Evolutionary conservation across 2,797 vertebrate genomes (phyloP).

Genomic region (Pogoniulus pusillus): DNA sequence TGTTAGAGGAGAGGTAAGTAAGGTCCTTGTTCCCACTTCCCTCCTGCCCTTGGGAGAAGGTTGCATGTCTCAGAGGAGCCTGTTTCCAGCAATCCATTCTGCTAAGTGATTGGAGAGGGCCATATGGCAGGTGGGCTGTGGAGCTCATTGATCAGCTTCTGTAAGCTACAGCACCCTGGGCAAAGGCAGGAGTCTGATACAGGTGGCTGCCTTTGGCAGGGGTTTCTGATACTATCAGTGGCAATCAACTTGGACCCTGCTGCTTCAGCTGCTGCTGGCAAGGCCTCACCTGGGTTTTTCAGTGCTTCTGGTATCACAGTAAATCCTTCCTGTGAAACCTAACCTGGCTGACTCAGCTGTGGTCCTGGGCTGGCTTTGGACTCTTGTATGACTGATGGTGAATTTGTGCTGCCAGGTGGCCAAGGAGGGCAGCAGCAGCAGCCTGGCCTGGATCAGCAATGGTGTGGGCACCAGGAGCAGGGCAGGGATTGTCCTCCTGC

Average conservation of each 20-base stretch:
- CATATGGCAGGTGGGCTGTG: conserved; percentile 50
- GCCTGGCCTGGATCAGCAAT: no score
- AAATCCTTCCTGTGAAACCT: conserved; percentile 24
- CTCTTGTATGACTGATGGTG: background rate
- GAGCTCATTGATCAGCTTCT: conserved; percentile 26
- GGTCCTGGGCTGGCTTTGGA: conserved; percentile 8
- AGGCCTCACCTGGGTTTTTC: background rate
- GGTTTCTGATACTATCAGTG: background rate
- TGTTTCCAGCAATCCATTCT: background rate
- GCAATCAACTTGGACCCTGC: conserved; percentile 5
- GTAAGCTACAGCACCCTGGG: background rate
- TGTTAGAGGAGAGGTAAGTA: background rate
- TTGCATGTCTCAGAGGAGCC: background rate
- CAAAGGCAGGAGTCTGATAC: background rate
- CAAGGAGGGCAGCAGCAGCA: no score
- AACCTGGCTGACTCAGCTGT: conserved; percentile 14
- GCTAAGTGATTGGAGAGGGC: conserved; percentile 21
- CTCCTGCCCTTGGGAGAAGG: background rate
- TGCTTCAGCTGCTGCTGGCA: background rate
- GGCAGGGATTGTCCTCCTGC: no score
- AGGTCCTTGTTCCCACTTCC: background rate
- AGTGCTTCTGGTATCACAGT: background rate
- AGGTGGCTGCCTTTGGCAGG: background rate
- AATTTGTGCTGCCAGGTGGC: background rate
- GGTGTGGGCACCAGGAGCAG: no score